Base-by-base conservation (phyloP, 2,888 invertebrate species). In the Yponomeuta cagnagella region DNA sequence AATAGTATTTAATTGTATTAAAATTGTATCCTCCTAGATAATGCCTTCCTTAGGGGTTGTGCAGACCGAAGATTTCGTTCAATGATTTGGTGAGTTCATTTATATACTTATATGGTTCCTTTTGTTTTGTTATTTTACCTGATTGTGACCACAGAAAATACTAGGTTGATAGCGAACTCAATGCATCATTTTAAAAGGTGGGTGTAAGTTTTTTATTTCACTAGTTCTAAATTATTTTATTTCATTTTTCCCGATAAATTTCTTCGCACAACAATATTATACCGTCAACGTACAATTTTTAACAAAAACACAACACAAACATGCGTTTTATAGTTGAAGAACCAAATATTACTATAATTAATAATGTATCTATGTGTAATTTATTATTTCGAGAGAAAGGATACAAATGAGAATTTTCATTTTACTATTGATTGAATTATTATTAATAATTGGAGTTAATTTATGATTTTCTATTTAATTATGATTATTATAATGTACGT, bases 271-370 rank as follows among this genome's bases (percentile, higher is more conserved):
- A 83, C 82, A 81, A 43, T 78, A 80, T 33, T 10, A 64, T 67
- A 72, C 64, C 72, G 65, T 72, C 70, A 72, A 71, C 63, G 67
- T 73, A 73, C 74, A 74, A 73, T 71, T 74, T 74, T 69, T 71
- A 78, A 80, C 72, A 72, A 75, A 80, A 58, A 15, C 80, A 58
- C 52, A 58, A 58, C 52, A 58, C 52, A 58, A 58, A 58, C 52
- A 58, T 58, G 52, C 52, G 52, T 58, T 58, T 77, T 83, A 82
- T 82, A 78, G 81, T 82, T 86, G 86, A 88, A 87, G 88, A 90
- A 92, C 92, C 91, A 91, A 92, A 92, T 91, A 90, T 87, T 90
- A 90, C 85, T 83, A 87, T 84, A 58, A 58, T 58, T 58, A 58
- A 58, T 86, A 84, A 82, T 84, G 80, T 87, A 86, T 72, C 72